A percentile compares a stretch with the other conserved stretches of the same genome.
Evolutionary conservation across 2,888 invertebrate species (phyloP).

Genomic region (Tethea ocularis): DNA sequence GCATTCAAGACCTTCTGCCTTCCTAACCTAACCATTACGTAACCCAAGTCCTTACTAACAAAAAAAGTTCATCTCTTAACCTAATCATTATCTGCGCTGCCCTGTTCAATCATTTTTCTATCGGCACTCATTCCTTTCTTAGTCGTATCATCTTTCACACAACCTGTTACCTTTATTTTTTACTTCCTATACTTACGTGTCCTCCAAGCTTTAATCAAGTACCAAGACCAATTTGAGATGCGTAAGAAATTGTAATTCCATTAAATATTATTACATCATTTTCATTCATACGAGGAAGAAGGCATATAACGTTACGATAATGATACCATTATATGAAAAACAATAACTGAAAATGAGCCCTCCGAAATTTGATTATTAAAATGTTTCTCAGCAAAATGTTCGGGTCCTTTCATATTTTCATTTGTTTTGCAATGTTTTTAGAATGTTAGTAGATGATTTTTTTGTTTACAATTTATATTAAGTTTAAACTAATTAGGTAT

Average conservation of each 20-base stretch:
- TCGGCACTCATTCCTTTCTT: too few relatives aligned
- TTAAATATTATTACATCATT: constrained; percentile 4
- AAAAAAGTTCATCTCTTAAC: too few relatives aligned
- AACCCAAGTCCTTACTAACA: too few relatives aligned
- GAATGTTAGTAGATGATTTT: too few relatives aligned
- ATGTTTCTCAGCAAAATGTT: background rate
- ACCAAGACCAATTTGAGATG: background rate
- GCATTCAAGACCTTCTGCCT: too few relatives aligned
- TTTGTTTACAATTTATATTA: too few relatives aligned
- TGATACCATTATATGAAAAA: constrained; percentile 3
- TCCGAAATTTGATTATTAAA: constrained; percentile 1
- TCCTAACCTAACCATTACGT: too few relatives aligned
- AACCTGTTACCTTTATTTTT: too few relatives aligned
- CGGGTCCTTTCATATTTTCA: background rate
- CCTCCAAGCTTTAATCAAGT: background rate
- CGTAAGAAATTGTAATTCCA: background rate
- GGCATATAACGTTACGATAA: constrained; percentile 3
- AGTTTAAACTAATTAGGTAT: too few relatives aligned
- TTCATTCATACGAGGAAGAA: constrained; percentile 1
- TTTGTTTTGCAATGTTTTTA: background rate
- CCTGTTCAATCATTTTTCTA: too few relatives aligned
- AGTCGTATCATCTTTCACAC: too few relatives aligned
- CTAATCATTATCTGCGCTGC: too few relatives aligned
- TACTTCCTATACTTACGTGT: background rate
- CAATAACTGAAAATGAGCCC: background rate